Conservation (phyloP, 2,888 invertebrate species). For the Allacma fusca region DNA sequence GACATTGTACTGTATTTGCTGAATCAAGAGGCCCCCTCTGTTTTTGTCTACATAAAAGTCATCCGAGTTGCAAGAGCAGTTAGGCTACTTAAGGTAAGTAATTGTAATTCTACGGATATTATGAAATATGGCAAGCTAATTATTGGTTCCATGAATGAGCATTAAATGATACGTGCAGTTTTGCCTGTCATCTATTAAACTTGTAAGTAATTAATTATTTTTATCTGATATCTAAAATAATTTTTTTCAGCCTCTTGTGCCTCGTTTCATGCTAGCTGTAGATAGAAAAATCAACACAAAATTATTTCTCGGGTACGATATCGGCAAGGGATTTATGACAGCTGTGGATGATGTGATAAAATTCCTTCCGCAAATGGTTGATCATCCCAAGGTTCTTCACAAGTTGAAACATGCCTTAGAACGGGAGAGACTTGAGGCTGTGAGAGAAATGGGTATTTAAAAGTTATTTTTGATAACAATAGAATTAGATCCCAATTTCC, state of each 20-base stretch:
- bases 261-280: slow-evolving; percentile 68
- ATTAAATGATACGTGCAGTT: too few relatives aligned
- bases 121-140: too few relatives aligned
- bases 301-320: slow-evolving; percentile 71
- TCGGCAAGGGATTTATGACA: slow-evolving; percentile 72
- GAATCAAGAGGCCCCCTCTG: too few relatives aligned
- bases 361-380: slow-evolving; percentile 67
- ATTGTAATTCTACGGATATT: too few relatives aligned
- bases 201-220: too few relatives aligned
- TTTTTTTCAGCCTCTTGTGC: slow-evolving; percentile 65
- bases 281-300: slow-evolving; percentile 70
- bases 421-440: slow-evolving; percentile 65
- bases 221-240: background rate
- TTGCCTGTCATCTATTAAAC: too few relatives aligned
- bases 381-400: slow-evolving; percentile 63
- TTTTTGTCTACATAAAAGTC: slow-evolving; percentile 64
- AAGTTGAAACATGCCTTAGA: slow-evolving; percentile 61
- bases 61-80: slow-evolving; percentile 67
- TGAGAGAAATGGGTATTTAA: slow-evolving; percentile 65
- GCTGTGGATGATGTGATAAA: slow-evolving; percentile 71
- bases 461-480: too few relatives aligned
- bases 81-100: slow-evolving; percentile 64
- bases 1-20: background rate
- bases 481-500: too few relatives aligned
- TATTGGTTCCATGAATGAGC: too few relatives aligned